Evolutionary conservation across 2,888 invertebrate species (phyloP), one percentile per base, ranked within the genome.

Genomic region (Monoplex corrugatus): DNA sequence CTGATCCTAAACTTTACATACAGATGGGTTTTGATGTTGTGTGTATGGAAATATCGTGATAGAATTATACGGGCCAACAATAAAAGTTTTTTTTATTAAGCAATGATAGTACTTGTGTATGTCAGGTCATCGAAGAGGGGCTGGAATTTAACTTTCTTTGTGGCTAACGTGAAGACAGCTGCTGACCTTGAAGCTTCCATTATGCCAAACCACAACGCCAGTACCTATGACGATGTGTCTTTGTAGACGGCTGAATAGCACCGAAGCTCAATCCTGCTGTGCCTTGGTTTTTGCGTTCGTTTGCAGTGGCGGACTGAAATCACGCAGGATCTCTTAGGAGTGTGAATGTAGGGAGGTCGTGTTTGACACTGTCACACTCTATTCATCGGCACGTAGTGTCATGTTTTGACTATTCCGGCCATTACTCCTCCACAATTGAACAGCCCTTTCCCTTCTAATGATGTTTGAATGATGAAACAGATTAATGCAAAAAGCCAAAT

Each of bases 81-180:
- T 50, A 44, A 63, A n/a, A n/a, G n/a, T n/a, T n/a, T 75, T 88
- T 88, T 89, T 90, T 88, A 90, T 89, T 90, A 90, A 89, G 89
- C 88, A 90, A 90, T 89, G 89, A 86, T n/a, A 38, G 40, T 78
- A 28, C 86, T 78, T 89, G 50, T 90, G 87, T n/a, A 8, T 35
- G n/a, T n/a, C n/a, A n/a, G n/a, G n/a, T n/a, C n/a, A n/a, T n/a
- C n/a, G n/a, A n/a, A n/a, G 45, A 63, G 43, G 32, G 19, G n/a
- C 8, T 43, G 38, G 40, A 35, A 86, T 86, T 88, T 44, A 28
- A n/a, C 35, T 32, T 16, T 40, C 45, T 63, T 88, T 82, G n/a
- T 2, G 23, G 32, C 63, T 43, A 32, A 28, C n/a, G 68, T 8
- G 88, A 57, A 35, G n/a, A 68, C 40, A 28, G 2, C 68, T 45